These are phyloP conservation scores for Papilio machaon DNA, from an alignment of 1,140 invertebrate species.

Conservation along the genomic window DNA sequence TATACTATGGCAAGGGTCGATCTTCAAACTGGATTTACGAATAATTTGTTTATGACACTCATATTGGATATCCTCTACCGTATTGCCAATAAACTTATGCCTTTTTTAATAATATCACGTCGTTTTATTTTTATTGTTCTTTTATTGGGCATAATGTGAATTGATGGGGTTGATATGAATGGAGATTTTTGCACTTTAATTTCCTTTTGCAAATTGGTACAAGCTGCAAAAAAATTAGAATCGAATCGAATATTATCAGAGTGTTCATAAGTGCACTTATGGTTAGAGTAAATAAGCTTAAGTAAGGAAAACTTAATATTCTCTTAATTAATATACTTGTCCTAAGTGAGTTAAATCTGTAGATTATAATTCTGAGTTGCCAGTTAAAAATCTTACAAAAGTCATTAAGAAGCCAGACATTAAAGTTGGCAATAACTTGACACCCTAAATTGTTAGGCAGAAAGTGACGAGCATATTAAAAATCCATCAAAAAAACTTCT, in stretches of 20 bases:
- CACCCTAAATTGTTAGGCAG: background rate
- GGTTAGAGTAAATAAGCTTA: background rate
- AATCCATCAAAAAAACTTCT: background rate
- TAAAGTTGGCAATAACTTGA: background rate
- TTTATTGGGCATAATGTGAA: constrained; percentile 34
- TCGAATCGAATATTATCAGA: too few relatives aligned
- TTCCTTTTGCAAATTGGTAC: background rate
- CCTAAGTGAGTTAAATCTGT: too few relatives aligned
- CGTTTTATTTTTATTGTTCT: constrained; percentile 43
- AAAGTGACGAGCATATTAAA: background rate
- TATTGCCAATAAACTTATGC: constrained; percentile 63
- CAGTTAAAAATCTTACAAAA: background rate
- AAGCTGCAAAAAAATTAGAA: background rate
- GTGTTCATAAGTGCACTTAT: too few relatives aligned
- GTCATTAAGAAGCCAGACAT: background rate
- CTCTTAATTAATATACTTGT: background rate
- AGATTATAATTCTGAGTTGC: background rate
- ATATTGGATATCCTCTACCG: constrained; percentile 63
- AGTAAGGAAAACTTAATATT: background rate
- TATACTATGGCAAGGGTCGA: constrained; percentile 69
- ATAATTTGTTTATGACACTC: constrained; percentile 76
- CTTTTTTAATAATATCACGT: constrained; percentile 59
- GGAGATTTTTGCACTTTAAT: background rate
- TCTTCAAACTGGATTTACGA: constrained; percentile 60
- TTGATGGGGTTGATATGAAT: constrained; percentile 23